Evolutionary conservation across 2,113 vertebrate species (phyloP).

Genomic region (Cichladusa arquata): DNA sequence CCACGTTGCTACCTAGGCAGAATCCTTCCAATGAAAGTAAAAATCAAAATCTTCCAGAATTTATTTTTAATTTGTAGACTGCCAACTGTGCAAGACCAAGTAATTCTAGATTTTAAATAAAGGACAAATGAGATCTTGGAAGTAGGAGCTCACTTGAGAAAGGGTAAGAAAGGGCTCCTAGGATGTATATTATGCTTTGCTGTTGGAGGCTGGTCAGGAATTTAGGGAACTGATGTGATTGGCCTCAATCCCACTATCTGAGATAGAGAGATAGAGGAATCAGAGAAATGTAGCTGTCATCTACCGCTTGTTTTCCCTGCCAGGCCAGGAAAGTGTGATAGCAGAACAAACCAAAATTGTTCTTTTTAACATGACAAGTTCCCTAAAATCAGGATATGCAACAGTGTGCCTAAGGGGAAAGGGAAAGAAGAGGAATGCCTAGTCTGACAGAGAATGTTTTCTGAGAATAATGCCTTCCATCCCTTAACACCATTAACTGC

Average conservation of each 20-base stretch:
- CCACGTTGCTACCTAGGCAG: neutral
- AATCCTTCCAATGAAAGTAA: neutral
- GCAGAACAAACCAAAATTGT: slow-evolving; percentile 29
- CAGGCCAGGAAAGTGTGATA: neutral
- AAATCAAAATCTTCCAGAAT: neutral
- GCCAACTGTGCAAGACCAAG: neutral
- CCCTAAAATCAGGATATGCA: slow-evolving; percentile 15
- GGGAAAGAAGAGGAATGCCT: neutral
- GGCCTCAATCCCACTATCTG: neutral
- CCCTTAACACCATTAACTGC: neutral
- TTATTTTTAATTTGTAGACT: neutral
- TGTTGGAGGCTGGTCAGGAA: neutral
- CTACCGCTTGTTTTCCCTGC: neutral
- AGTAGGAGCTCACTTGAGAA: neutral
- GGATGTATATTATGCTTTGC: neutral
- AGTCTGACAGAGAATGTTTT: neutral
- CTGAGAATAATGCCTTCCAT: neutral
- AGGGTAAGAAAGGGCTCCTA: neutral
- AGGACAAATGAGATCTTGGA: neutral
- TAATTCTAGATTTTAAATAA: neutral
- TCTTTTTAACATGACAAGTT: slow-evolving; percentile 30
- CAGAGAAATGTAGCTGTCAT: slow-evolving; percentile 9
- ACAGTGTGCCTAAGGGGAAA: slow-evolving; percentile 13
- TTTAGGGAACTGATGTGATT: neutral
- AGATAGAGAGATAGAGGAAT: neutral